Evolutionary conservation across 1,140 invertebrate species (phyloP), one percentile per base, ranked within the genome.

Genomic region (Drosophila neocordata): DNA sequence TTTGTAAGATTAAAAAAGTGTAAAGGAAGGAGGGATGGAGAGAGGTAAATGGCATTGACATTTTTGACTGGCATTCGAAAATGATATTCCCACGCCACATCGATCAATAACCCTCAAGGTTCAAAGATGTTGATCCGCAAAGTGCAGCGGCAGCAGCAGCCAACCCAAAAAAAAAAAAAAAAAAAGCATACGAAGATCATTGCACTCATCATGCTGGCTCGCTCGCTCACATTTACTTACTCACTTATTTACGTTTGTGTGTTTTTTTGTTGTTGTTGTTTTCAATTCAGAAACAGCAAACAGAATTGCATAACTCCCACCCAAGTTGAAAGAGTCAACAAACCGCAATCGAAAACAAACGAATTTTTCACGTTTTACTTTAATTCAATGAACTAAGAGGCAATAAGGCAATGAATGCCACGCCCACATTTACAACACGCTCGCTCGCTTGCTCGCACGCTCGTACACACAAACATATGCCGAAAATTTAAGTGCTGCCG

Each of bases 401-500:
- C 41, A 15, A 41, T 7, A 41, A 41, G 38, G 0, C 38, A 48
- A 35, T 58, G 57, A 41, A 41, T 53, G 57, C 41, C 69, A 88
- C 83, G 83, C 83, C 83, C 76, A 20, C 76, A 69, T 83, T 87
- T 83, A 83, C 83, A 88, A 88, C 75, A 79, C 52, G 22, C 5
- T 48, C 57, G 64, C 5, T n/a, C n/a, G n/a, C n/a, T n/a, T n/a
- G n/a, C n/a, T n/a, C n/a, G n/a, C 75, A 79, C 52, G 22, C 5
- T 48, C 57, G 64, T 3, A 35, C 27, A 51, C 37, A 35, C 55
- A 48, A 11, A 20, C 15, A 48, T 8, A 31, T 31, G 27, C 27
- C 27, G 15, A 48, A 18, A 38, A 20, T 57, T 53, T 64, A 12
- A 48, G 59, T 69, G 65, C 57, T 69, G 65, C 57, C 12, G 51